Evolutionary conservation across 2,113 vertebrate species (phyloP), one percentile per base, ranked within the genome.

Genomic region (Agapornis roseicollis): DNA sequence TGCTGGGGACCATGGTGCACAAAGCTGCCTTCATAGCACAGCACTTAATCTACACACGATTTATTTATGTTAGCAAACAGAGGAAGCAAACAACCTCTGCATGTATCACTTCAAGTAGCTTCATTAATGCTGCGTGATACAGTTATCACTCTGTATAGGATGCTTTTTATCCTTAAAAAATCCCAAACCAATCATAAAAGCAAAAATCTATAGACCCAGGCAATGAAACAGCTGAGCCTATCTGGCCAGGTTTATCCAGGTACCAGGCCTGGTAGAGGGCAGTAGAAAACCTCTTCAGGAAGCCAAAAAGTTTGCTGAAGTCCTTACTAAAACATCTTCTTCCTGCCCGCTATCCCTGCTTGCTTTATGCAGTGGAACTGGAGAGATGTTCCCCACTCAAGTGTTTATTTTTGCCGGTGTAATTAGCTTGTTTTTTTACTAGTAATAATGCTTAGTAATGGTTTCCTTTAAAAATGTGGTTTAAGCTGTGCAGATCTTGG

Each of bases 401-500:
- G 39, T 84, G 87, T 85, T 94, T 94, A 29, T 72, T 92, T 96
- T 76, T 87, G 44, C 84, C 52, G 58, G 42, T 74, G n/a, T 87
- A 92, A 96, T 81, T 78, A 92, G 42, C 65, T 76, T 77, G 20
- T 20, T 70, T 86, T 83, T 85, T 68, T 14, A 85, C 42, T 68
- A n/a, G 52, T 12, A 88, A 47, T 77, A 84, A 20, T 81, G 65
- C 73, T 87, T 90, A 71, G 69, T 66, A 87, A 87, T 76, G 65
- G 35, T 85, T 94, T 96, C 93, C 90, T 94, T 72, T 35, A 89
- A 93, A 81, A 87, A 76, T n/a, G 20, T 50, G 73, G 47, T 81
- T 77, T 27, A 88, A 73, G 68, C 80, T 49, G 58, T 6, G 33
- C 52, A 72, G 86, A 89, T 69, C 87, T 94, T 89, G 91, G 93